phyloP scores from a whole-genome alignment of 2,113 vertebrate species.

The Hippolais icterina region DNA sequence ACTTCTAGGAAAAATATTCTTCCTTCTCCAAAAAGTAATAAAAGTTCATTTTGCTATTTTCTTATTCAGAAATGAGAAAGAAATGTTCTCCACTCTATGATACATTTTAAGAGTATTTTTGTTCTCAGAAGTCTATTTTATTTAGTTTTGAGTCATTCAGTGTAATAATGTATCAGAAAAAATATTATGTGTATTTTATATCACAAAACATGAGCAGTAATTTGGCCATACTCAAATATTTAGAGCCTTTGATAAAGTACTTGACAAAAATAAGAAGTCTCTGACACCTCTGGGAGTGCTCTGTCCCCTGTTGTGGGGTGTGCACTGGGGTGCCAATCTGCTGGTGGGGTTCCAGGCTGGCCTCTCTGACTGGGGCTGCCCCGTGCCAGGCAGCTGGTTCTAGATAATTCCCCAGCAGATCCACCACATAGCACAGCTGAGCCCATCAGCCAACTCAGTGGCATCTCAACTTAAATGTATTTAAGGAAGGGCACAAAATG shows the following conservation, averaged over 20 bases:
- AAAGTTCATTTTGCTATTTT: neutral
- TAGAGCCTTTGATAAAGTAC: neutral
- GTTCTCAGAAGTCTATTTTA: neutral
- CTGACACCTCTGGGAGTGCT: neutral
- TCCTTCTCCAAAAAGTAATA: neutral
- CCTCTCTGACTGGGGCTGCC: neutral
- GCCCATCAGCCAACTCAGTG: neutral
- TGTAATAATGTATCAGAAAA: neutral
- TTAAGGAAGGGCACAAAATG: neutral
- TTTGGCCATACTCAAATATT: neutral
- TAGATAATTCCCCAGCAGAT: neutral
- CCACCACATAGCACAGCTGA: neutral
- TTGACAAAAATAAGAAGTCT: neutral
- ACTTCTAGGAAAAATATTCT: neutral
- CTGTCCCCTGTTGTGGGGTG: neutral
- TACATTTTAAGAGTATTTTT: neutral
- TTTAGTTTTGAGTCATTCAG: neutral
- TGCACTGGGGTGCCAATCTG: neutral
- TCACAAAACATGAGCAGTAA: neutral
- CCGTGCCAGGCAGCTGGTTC: neutral
- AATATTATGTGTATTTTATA: neutral
- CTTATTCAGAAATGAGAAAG: neutral
- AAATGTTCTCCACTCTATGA: neutral
- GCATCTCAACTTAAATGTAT: neutral
- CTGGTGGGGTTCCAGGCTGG: fast-evolving